Conservation (phyloP, 1,140 invertebrate species). For the Physella acuta region DNA sequence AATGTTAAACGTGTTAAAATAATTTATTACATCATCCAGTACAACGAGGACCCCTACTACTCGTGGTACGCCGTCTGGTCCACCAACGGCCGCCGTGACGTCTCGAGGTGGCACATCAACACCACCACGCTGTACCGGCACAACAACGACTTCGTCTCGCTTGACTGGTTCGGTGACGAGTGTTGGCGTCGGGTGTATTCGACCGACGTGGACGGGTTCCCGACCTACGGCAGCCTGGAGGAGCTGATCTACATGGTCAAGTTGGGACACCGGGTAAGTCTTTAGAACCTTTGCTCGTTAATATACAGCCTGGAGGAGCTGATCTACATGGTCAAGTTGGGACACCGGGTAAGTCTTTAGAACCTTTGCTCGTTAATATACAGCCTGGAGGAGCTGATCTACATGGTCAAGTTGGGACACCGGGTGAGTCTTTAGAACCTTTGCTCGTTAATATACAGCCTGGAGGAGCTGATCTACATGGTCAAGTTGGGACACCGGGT, state of each 20-base stretch:
- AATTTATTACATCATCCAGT: no score
- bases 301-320: neutral
- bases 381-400: no score
- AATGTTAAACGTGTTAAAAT: no score
- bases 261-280: constrained; percentile 27
- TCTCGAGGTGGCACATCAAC: constrained; percentile 26
- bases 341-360: neutral
- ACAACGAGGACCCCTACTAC: constrained; percentile 24
- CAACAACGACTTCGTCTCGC: constrained; percentile 33
- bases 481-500: no score
- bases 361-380: no score
- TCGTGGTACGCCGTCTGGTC: constrained; percentile 28
- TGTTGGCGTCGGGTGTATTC: constrained; percentile 30
- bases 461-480: no score
- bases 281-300: neutral
- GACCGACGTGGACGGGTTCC: constrained; percentile 11
- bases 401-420: no score
- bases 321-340: neutral
- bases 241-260: constrained; percentile 28
- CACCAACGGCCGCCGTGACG: constrained; percentile 27
- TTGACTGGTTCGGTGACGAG: constrained; percentile 32
- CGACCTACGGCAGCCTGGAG: constrained; percentile 17
- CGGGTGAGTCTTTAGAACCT: no score
- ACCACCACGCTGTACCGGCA: constrained; percentile 24
- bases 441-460: no score